Percentiles rank a stretch among this genome's conserved stretches.
Evolutionary conservation across 2,113 vertebrate genomes (phyloP).

Genomic region (Mustela nigripes): DNA sequence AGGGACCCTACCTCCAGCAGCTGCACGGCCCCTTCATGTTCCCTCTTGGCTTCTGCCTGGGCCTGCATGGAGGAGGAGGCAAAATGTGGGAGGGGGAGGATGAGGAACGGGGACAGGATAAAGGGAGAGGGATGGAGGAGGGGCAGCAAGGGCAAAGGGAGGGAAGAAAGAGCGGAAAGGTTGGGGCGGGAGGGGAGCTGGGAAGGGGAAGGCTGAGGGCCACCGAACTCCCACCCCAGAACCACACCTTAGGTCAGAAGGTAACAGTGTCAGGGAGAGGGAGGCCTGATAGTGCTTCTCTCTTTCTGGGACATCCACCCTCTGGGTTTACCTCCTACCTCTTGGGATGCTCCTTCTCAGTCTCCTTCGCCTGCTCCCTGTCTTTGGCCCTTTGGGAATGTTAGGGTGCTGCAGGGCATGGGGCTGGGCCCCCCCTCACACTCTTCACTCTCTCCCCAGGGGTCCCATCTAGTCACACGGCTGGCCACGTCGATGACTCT

Average conservation of each 20-base stretch:
- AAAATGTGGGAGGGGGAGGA: neutral
- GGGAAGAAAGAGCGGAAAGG: too few species aligned
- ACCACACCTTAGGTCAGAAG: neutral
- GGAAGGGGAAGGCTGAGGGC: neutral
- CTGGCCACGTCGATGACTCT: neutral
- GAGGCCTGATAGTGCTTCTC: neutral
- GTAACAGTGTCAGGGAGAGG: neutral
- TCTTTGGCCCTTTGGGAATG: neutral
- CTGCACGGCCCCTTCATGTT: conserved; percentile 98
- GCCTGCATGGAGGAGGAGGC: conserved; percentile 88
- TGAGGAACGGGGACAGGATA: neutral
- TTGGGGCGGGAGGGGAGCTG: neutral
- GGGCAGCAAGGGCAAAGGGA: too few species aligned
- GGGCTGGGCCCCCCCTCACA: neutral
- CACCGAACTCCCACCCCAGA: neutral
- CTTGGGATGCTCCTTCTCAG: neutral
- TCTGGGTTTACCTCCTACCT: neutral
- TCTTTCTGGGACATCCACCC: neutral
- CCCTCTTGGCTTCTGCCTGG: conserved; percentile 96
- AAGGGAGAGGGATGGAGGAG: neutral
- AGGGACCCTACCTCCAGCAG: conserved; percentile 94
- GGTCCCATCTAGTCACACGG: neutral
- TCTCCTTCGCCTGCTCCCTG: neutral
- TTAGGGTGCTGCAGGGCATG: neutral
- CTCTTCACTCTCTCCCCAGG: neutral